These are phyloP conservation scores for Oreohelix idahoensis DNA, from an alignment of 1,140 invertebrate genomes.

Conservation along the genomic window DNA sequence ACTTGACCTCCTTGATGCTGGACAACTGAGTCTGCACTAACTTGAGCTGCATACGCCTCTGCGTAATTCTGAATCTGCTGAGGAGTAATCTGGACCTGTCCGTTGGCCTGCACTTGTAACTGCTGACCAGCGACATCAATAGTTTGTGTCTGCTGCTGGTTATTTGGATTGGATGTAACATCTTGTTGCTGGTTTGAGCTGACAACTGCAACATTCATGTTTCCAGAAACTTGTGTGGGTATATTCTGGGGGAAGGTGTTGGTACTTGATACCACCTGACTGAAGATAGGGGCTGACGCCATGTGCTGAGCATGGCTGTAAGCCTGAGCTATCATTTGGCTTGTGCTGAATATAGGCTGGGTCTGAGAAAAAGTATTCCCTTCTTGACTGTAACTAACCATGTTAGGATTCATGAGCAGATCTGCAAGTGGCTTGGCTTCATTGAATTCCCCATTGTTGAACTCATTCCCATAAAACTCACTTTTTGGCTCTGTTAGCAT, in stretches of 20 bases:
- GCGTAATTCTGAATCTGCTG: slow-evolving; percentile 27
- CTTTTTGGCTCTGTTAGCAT: slow-evolving; percentile 37
- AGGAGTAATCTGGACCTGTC: not conserved
- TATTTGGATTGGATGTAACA: slow-evolving; percentile 16
- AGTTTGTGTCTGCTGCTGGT: slow-evolving; percentile 39
- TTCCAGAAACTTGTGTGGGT: slow-evolving; percentile 27
- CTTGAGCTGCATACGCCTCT: slow-evolving; percentile 21
- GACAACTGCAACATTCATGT: slow-evolving; percentile 41
- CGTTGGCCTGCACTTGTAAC: slow-evolving; percentile 20
- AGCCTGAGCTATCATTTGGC: slow-evolving; percentile 49
- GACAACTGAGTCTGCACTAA: slow-evolving; percentile 13
- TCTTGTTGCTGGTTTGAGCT: slow-evolving; percentile 24
- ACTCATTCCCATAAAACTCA: slow-evolving; percentile 41
- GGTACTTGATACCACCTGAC: slow-evolving; percentile 39
- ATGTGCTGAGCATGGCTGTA: slow-evolving; percentile 49
- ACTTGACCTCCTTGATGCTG: slow-evolving; percentile 38
- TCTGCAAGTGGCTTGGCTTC: slow-evolving; percentile 47
- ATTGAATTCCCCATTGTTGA: slow-evolving; percentile 39
- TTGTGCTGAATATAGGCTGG: slow-evolving; percentile 32
- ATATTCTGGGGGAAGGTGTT: slow-evolving; percentile 30
- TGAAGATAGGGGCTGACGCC: slow-evolving; percentile 28
- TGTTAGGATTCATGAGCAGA: slow-evolving; percentile 41
- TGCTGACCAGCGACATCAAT: slow-evolving; percentile 29
- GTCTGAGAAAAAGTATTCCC: slow-evolving; percentile 35
- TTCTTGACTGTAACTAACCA: slow-evolving; percentile 45